Evolutionary conservation across 1,140 invertebrate genomes (phyloP), one percentile per base, ranked within the genome.

Genomic region (Triops cancriformis): DNA sequence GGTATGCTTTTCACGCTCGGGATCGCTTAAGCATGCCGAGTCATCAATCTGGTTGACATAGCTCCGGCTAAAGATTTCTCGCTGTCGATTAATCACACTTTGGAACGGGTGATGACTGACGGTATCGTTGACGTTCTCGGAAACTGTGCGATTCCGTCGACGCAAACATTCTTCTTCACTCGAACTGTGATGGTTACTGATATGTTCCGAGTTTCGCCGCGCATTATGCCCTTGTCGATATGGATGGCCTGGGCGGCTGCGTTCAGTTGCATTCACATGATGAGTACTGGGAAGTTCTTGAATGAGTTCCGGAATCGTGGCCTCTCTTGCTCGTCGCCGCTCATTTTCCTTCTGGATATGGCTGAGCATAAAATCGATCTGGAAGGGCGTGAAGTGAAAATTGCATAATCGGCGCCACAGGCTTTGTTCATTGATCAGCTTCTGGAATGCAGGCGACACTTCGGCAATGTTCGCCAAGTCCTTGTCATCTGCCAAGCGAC

Each of bases 401-500:
- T 90, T 88, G 72, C 93, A 93, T 43, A 98, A 88, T 83, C 96
- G 91, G 76, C 91, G 88, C 97, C 97, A 99, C 72, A 98, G 91
- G 79, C 94, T 88, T 83, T 94, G 91, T 83, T 98, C 96, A 72
- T 93, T 90, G 27, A 94, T 91, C 11, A 98, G 87, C 41, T 91
- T 88, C 42, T 93, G 90, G 86, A 94, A 91, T 37, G 90, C 87
- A 76, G 86, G 86, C 86, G 91, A 92, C 4, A 92, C 91, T 87
- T 86, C 89, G 80, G 86, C 90, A 7, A 89, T 87, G 73, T 88
- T 91, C 80, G 94, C 89, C 81, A 99, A 88, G 84, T 98, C 96
- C 82, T 90, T 90, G 85, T 98, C 95, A 86, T 98, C 95, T 76
- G 92, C 90, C 81, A 99, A 89, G 82, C 94, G 89, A 14, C 95